Base-by-base conservation (phyloP, 2,888 invertebrate species). In the Dynastes hyllus region DNA sequence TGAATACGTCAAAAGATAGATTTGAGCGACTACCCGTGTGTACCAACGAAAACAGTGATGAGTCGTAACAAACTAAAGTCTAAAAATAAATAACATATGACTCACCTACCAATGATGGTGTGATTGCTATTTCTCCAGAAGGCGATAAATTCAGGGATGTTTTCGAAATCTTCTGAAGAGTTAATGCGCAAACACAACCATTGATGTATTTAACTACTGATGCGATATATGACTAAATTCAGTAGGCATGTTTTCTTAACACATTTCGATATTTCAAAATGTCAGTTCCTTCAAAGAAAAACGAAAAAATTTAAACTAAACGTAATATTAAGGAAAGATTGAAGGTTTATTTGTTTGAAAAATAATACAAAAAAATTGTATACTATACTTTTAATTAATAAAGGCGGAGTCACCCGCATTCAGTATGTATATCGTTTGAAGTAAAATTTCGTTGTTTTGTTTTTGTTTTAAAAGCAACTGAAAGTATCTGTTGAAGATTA, bases 81-180 rank as follows among this genome's bases (percentile, higher is more conserved):
- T 67, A 67, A 45, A 67, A 45, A 67, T 67, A 67, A 45, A 37
- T 3, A 67, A 67, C 8, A 16, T 50, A 27, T 67, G 67, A 67
- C 22, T 67, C 67, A 67, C 16, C 67, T 32, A 45, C 22, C 16
- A 67, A 50, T 67, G 67, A 67, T 67, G 45, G 29, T 32, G 16
- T 65, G 65, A 16, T 32, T 65, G 16, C 65, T 65, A 40, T 37
- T 65, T 32, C 37, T 40, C 9, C 40, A 11, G n/a, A 13, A 65
- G 40, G 29, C 45, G 32, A 67, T 50, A 32, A 67, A 32, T 67
- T 50, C n/a, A 22, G 67, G 32, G 22, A 67, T 65, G 65, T 16
- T 65, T 65, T 37, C 32, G n/a, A 40, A 65, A 37, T 37, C 29
- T 65, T 65, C 13, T 29, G n/a, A 65, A 65, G 16, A 65, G 65